These are phyloP conservation scores for Xiphophorus couchianus DNA, from an alignment of 2,113 vertebrate genomes.

Conservation along the genomic window DNA sequence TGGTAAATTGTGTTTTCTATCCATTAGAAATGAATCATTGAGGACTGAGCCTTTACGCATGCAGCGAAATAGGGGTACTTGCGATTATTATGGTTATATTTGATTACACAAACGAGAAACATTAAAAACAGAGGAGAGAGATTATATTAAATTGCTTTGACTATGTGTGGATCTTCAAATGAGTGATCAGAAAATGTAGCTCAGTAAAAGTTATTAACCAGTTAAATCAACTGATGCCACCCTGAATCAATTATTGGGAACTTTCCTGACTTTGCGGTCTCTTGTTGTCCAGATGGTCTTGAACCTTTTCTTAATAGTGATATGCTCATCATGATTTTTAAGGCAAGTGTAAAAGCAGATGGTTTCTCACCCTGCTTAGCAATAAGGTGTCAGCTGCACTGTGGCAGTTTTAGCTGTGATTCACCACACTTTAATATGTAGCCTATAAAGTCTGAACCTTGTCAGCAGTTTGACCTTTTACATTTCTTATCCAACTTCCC, in stretches of 20 bases:
- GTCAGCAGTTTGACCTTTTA: not conserved
- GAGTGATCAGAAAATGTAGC: slow-evolving; percentile 46
- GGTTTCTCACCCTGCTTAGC: slow-evolving; percentile 56
- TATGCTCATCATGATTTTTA: slow-evolving; percentile 42
- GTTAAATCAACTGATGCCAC: slow-evolving; percentile 16
- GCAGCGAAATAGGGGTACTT: slow-evolving; percentile 31
- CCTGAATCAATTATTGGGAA: slow-evolving; percentile 19
- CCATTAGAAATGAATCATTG: slow-evolving; percentile 50
- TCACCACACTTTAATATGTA: slow-evolving; percentile 4
- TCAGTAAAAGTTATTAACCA: slow-evolving; percentile 43
- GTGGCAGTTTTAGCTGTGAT: slow-evolving; percentile 35
- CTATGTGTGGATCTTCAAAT: slow-evolving; percentile 46
- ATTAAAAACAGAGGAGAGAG: slow-evolving; percentile 42
- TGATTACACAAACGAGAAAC: slow-evolving; percentile 61
- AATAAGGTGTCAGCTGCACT: slow-evolving; percentile 39
- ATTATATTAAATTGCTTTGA: slow-evolving; percentile 51
- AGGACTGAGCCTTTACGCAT: slow-evolving; percentile 42
- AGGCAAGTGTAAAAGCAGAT: slow-evolving; percentile 59
- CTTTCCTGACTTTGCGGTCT: slow-evolving; percentile 59
- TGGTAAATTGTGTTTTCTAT: slow-evolving; percentile 45
- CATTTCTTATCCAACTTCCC: not conserved
- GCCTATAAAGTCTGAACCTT: slow-evolving; percentile 13
- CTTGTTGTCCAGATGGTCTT: slow-evolving; percentile 57
- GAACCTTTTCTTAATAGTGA: slow-evolving; percentile 39
- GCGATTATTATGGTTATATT: slow-evolving; percentile 56